Evolutionary conservation across 1,140 invertebrate species (phyloP), one percentile per base, ranked within the genome.

Genomic region (Ceratina japonica): DNA sequence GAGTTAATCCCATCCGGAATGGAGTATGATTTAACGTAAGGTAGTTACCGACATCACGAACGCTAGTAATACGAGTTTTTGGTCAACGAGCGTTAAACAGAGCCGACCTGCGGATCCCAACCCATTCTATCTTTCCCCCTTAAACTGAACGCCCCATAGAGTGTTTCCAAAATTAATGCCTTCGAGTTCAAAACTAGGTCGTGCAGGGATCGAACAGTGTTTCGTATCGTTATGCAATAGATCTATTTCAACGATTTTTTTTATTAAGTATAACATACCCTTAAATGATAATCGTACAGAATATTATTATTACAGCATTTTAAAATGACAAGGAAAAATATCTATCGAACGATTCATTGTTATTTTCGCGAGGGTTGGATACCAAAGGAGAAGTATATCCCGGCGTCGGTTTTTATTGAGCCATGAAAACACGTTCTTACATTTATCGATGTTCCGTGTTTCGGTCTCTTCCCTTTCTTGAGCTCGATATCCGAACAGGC

Each of bases 1-100:
- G 84, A 70, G 73, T 62, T 86, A 86, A 86, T 86, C 81, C 81
- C 69, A 75, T 80, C 56, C 31, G 44, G 44, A 37, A 24, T 66
- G 56, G 72, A 72, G 70, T 78, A 80, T 62, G 81, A 83, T 86
- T 85, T 86, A 80, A 77, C 70, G 56, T 64, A 69, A 83, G 56
- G 62, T 68, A 74, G 54, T 24, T 65, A 24, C 59, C 37, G 22
- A 49, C 59, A 58, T 79, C 56, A 27, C 63, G 20, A 49, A 37
- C 18, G 13, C 18, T 44, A 79, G 20, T 49, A 4, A 5, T n/a
- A 15, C 37, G 37, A 44, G 37, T 20, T 58, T 73, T 74, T 69
- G 16, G 31, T 18, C 51, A 68, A 58, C 2, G 24, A 54, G 44
- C 18, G 44, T 68, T 79, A 70, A 54, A 64, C 51, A 12, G 10